A percentile compares a stretch with the other conserved stretches of the same genome.
These are phyloP conservation scores for Hyles vespertilio DNA, from an alignment of 1,140 invertebrate species.

Conservation along the genomic window DNA sequence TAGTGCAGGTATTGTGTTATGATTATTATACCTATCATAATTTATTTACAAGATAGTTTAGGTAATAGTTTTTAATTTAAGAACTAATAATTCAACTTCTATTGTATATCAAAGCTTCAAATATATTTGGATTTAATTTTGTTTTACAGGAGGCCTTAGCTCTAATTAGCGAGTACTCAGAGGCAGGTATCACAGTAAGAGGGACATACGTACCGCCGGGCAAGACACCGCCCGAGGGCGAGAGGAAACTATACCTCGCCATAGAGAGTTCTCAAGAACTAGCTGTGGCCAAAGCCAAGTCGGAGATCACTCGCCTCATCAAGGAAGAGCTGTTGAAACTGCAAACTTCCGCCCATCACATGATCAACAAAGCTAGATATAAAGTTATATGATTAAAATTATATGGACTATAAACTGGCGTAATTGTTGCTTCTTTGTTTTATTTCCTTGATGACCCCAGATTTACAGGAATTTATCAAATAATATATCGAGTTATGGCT, in stretches of 20 bases:
- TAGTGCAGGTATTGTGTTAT: conserved; percentile 20
- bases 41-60: no score
- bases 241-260: conserved; percentile 97
- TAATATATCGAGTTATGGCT: no score
- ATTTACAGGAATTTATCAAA: no score
- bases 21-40: neutral
- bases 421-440: conserved; percentile 7
- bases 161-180: conserved; percentile 99
- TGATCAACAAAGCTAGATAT: conserved; percentile 94
- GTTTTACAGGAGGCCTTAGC: conserved; percentile 92
- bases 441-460: neutral
- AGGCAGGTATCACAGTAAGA: conserved; percentile 98
- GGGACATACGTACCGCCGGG: conserved; percentile 96
- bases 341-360: conserved; percentile 90
- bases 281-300: conserved; percentile 98
- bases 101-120: no score
- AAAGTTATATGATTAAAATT: conserved; percentile 88
- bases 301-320: conserved; percentile 97
- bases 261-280: conserved; percentile 98
- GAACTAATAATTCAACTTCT: no score
- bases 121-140: neutral
- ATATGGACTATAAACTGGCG: conserved; percentile 14
- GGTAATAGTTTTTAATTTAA: no score
- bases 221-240: conserved; percentile 94
- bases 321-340: conserved; percentile 98